phyloP scores from a whole-genome alignment of 2,113 vertebrate genomes.

The Puntigrus tetrazona region DNA sequence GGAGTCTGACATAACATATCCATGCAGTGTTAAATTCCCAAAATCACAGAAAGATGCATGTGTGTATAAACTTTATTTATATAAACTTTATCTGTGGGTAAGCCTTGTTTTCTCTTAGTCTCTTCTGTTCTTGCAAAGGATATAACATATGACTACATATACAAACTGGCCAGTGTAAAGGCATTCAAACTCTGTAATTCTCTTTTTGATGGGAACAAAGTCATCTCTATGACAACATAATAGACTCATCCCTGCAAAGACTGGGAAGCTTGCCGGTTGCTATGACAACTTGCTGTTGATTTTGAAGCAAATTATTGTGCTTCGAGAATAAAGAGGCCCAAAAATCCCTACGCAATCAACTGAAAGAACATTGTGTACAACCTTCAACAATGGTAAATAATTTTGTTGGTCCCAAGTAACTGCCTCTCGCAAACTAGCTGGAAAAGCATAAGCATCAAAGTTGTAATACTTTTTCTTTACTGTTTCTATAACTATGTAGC shows the following conservation, averaged over 20 bases:
- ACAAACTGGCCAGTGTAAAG: background rate
- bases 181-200: slow-evolving; percentile 29
- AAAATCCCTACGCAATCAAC: slow-evolving; percentile 32
- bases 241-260: slow-evolving; percentile 52
- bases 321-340: slow-evolving; percentile 28
- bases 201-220: slow-evolving; percentile 44
- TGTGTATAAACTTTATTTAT: background rate
- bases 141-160: slow-evolving; percentile 5
- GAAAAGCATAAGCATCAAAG: background rate
- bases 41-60: slow-evolving; percentile 11
- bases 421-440: background rate
- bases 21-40: slow-evolving; percentile 46
- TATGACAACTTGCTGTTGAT: slow-evolving; percentile 65
- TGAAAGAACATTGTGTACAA: slow-evolving; percentile 36
- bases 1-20: slow-evolving; percentile 21
- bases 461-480: background rate
- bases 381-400: slow-evolving; percentile 17
- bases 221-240: slow-evolving; percentile 68
- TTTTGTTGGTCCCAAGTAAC: background rate
- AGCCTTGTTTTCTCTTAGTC: no score
- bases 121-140: background rate
- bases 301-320: slow-evolving; percentile 58
- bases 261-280: slow-evolving; percentile 63
- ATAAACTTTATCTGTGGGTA: background rate
- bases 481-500: background rate